phyloP scores from a whole-genome alignment of 2,888 invertebrate genomes.

The Tinea pellionella region DNA sequence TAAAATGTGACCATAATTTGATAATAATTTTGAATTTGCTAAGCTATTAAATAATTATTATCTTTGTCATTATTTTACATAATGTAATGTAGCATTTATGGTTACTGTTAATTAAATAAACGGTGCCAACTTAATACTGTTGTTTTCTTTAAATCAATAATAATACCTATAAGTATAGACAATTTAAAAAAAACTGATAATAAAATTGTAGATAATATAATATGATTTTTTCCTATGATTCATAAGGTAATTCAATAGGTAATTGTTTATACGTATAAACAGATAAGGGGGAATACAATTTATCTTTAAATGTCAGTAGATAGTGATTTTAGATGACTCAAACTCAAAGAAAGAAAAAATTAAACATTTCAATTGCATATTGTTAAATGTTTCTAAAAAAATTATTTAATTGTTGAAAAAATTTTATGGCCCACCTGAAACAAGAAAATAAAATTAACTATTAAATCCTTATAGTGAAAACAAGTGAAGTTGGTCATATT shows the following conservation, averaged over 20 bases:
- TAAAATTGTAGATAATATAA: not conserved
- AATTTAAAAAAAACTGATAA: no score
- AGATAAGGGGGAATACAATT: not conserved
- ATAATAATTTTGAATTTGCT: slow-evolving; percentile 15
- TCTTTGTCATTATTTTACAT: not conserved
- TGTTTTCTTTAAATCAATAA: not conserved
- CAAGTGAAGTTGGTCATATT: no score
- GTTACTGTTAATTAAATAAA: slow-evolving; percentile 49
- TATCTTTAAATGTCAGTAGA: not conserved
- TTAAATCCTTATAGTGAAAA: no score
- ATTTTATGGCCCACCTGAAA: no score
- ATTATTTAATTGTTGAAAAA: not conserved
- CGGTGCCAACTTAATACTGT: slow-evolving; percentile 26
- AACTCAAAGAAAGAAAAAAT: not conserved
- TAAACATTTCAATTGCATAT: not conserved
- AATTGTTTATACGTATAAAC: not conserved
- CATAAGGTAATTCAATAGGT: no score
- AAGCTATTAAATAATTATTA: slow-evolving; percentile 7
- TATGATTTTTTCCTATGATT: not conserved
- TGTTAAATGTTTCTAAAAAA: not conserved
- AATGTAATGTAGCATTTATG: slow-evolving; percentile 2
- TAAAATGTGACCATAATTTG: slow-evolving; percentile 15
- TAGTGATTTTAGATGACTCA: not conserved
- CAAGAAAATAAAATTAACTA: no score
- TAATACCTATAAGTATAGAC: no score